Percentiles rank a stretch among this genome's conserved stretches.
phyloP scores from a whole-genome alignment of 1,140 invertebrate genomes.

The Yoshiicerus persimilis region DNA sequence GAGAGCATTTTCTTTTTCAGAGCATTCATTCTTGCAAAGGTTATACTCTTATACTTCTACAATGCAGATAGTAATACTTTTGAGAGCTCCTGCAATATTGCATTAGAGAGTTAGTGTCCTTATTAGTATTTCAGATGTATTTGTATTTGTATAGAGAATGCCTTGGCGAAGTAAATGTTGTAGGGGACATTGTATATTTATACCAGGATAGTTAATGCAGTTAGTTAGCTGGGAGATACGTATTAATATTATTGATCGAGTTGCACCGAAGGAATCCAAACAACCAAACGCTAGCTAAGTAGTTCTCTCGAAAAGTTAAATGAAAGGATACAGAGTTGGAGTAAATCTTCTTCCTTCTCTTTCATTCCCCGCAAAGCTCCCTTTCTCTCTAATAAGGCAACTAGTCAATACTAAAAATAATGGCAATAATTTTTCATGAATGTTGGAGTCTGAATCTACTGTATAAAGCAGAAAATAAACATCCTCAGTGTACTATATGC shows the following conservation, averaged over 20 bases:
- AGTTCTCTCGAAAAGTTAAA: background rate
- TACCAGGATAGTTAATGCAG: background rate
- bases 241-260: background rate
- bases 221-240: background rate
- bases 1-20: background rate
- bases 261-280: background rate
- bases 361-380: background rate
- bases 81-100: background rate
- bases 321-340: background rate
- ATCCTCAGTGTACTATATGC: too few relatives aligned
- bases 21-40: background rate
- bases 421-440: slow-evolving; percentile 31
- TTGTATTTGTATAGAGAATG: too few relatives aligned
- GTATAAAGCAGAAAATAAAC: too few relatives aligned
- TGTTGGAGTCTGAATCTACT: background rate
- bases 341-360: background rate
- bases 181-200: background rate
- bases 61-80: too few relatives aligned
- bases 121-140: too few relatives aligned
- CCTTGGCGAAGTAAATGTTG: background rate
- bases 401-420: slow-evolving; percentile 26
- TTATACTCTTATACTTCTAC: background rate
- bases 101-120: background rate
- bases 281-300: background rate
- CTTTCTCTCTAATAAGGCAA: slow-evolving; percentile 6